Evolutionary conservation across 2,797 vertebrate genomes (phyloP).

Genomic region (Halcyon leucocephala): DNA sequence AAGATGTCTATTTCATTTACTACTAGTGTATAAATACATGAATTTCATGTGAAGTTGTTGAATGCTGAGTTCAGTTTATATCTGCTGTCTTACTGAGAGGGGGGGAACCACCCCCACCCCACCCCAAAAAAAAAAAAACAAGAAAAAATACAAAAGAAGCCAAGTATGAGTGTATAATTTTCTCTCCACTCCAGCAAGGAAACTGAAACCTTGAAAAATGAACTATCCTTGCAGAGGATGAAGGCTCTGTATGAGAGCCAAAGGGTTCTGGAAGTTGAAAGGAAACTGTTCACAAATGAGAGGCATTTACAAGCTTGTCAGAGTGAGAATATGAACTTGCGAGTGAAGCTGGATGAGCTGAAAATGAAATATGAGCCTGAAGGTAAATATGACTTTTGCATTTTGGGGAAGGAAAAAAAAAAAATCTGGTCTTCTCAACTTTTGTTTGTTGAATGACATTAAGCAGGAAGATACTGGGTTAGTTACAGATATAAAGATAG

Average conservation of each 20-base stretch:
- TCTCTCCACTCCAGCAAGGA: slow-evolving; percentile 82
- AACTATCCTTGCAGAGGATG: slow-evolving; percentile 93
- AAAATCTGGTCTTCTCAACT: neutral
- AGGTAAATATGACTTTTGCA: slow-evolving; percentile 73
- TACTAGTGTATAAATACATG: rapidly evolving
- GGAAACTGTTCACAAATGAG: slow-evolving; percentile 90
- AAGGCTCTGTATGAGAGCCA: slow-evolving; percentile 95
- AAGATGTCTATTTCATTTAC: neutral
- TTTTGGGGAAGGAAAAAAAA: neutral
- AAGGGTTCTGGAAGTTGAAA: slow-evolving; percentile 90
- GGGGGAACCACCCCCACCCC: too few relatives aligned
- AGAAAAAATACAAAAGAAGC: neutral
- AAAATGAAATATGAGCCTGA: slow-evolving; percentile 92
- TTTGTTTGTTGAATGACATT: neutral
- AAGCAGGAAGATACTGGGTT: neutral
- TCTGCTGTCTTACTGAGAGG: neutral
- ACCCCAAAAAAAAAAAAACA: too few relatives aligned
- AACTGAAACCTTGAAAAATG: slow-evolving; percentile 85
- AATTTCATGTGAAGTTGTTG: neutral
- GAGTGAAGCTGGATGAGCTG: slow-evolving; percentile 89
- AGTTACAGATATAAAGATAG: neutral
- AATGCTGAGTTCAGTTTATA: neutral
- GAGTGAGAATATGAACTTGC: slow-evolving; percentile 90
- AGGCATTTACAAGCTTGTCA: slow-evolving; percentile 87
- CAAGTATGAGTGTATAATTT: neutral